phyloP scores from a whole-genome alignment of 2,113 vertebrate genomes.

The Pavo muticus region DNA sequence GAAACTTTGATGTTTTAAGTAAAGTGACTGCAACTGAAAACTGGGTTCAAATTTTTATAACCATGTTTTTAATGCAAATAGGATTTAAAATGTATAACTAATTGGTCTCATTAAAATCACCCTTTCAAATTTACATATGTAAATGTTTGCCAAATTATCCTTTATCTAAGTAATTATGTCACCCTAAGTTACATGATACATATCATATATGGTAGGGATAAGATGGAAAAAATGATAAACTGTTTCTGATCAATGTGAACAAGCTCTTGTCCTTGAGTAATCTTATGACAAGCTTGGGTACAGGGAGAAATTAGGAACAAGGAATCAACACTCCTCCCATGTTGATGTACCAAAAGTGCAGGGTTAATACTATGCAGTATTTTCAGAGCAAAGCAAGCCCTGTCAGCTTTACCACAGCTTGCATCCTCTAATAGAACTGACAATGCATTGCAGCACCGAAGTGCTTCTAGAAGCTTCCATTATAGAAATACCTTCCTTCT shows the following conservation, averaged over 20 bases:
- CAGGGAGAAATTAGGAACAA: neutral
- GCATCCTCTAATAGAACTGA: neutral
- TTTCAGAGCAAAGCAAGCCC: neutral
- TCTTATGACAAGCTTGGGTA: neutral
- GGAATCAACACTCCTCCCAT: neutral
- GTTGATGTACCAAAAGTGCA: neutral
- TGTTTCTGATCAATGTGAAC: neutral
- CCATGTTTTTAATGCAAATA: neutral
- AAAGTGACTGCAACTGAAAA: neutral
- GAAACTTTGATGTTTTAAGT: neutral
- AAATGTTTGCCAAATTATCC: conserved; percentile 5
- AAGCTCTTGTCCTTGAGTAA: neutral
- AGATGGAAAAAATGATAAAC: neutral
- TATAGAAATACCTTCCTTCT: neutral
- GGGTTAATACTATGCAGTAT: neutral
- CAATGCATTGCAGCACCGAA: neutral
- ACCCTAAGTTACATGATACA: neutral
- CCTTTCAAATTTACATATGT: neutral
- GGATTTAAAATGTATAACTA: neutral
- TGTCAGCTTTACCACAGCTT: neutral
- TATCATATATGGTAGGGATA: neutral
- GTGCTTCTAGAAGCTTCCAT: neutral
- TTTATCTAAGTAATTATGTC: conserved; percentile 21
- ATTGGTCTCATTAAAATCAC: neutral
- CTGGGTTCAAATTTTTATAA: neutral